Evolutionary conservation across 2,113 vertebrate genomes (phyloP).

Genomic region (Xiphophorus couchianus): DNA sequence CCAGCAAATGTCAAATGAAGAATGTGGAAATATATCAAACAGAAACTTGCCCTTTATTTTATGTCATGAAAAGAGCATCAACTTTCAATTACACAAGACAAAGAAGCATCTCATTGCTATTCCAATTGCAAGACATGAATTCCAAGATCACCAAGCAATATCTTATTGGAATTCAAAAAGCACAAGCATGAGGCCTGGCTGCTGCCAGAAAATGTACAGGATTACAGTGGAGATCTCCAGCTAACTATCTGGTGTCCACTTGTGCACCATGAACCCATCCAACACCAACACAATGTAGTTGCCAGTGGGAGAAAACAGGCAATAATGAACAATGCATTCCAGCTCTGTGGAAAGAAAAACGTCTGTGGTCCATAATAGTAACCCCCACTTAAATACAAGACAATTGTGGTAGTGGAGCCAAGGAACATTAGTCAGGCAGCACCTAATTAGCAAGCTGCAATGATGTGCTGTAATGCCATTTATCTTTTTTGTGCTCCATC

Average conservation of each 20-base stretch:
- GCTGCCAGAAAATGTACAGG: constrained; percentile 24
- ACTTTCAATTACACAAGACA: not conserved
- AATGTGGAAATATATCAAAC: not conserved
- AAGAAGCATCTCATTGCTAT: not conserved
- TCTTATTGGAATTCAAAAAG: constrained; percentile 34
- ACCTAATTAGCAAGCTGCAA: constrained; percentile 51
- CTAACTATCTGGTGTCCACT: constrained; percentile 52
- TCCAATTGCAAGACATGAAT: not conserved
- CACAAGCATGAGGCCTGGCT: constrained; percentile 24
- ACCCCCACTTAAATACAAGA: constrained; percentile 40
- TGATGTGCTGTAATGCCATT: constrained; percentile 51
- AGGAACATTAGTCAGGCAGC: constrained; percentile 41
- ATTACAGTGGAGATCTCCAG: constrained; percentile 46
- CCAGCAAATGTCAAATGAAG: not conserved
- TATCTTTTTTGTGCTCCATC: constrained; percentile 33
- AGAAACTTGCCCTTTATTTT: not conserved
- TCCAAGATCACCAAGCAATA: not conserved
- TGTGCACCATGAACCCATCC: constrained; percentile 31
- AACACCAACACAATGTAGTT: constrained; percentile 39
- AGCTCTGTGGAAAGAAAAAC: constrained; percentile 37
- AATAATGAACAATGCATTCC: constrained; percentile 65
- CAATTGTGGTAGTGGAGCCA: constrained; percentile 52
- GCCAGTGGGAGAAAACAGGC: constrained; percentile 40
- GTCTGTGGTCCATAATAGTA: constrained; percentile 49
- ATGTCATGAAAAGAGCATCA: not conserved